Evolutionary conservation across 1,140 invertebrate genomes (phyloP).

Genomic region (Drosophila biarmipes): DNA sequence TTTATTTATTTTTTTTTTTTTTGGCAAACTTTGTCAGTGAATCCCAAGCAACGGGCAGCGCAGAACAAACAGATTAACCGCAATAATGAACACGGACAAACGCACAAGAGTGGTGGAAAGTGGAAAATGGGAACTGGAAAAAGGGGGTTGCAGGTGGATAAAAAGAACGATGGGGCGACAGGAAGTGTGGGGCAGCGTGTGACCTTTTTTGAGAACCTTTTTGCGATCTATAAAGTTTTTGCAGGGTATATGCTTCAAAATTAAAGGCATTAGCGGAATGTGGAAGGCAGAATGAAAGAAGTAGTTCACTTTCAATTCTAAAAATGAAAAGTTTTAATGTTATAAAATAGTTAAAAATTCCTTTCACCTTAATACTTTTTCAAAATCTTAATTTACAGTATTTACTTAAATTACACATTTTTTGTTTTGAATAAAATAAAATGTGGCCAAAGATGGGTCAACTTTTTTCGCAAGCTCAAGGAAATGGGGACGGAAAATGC

Average conservation of each 20-base stretch:
- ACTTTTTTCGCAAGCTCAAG: constrained; percentile 12
- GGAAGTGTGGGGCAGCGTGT: neutral
- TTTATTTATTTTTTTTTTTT: constrained; percentile 28
- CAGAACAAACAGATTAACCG: constrained; percentile 79
- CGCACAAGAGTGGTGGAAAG: constrained; percentile 14
- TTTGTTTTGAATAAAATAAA: too few relatives aligned
- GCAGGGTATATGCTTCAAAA: neutral
- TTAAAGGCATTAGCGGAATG: too few relatives aligned
- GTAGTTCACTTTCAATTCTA: too few relatives aligned
- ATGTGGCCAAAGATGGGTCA: constrained; percentile 27
- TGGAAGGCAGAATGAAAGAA: too few relatives aligned
- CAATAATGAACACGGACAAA: constrained; percentile 79
- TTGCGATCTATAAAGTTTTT: neutral
- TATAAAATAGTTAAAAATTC: too few relatives aligned
- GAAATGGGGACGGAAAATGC: constrained; percentile 10
- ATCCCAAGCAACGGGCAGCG: constrained; percentile 50
- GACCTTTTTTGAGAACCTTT: constrained; percentile 6
- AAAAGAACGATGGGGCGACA: neutral
- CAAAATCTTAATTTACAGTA: too few relatives aligned
- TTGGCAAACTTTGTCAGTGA: constrained; percentile 53
- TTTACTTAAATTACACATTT: too few relatives aligned
- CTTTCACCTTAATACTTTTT: too few relatives aligned
- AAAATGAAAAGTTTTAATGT: too few relatives aligned
- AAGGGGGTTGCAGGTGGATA: neutral
- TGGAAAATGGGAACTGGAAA: constrained; percentile 9